Conservation (phyloP, 2,797 vertebrate genomes). For the Anniella stebbinsi region DNA sequence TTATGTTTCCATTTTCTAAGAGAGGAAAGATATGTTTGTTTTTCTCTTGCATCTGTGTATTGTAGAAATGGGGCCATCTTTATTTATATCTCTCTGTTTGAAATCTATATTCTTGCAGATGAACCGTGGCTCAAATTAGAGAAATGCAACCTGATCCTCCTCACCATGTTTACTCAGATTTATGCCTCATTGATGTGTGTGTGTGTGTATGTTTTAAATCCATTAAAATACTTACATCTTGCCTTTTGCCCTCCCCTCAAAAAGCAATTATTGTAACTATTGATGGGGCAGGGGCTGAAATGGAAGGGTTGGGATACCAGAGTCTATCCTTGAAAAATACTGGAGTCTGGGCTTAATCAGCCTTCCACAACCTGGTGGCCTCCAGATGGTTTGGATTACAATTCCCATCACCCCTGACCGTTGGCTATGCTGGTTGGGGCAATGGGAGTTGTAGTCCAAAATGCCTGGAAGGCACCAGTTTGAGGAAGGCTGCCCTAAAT, state of each 20-base stretch:
- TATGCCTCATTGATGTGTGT: neutral
- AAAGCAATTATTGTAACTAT: neutral
- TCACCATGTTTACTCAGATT: neutral
- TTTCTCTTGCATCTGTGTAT: neutral
- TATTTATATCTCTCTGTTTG: neutral
- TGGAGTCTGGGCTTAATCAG: neutral
- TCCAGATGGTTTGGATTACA: too few species aligned
- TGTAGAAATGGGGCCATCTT: neutral
- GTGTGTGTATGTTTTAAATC: too few species aligned
- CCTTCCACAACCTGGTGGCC: neutral
- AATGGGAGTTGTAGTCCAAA: too few species aligned
- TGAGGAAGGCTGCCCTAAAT: too few species aligned
- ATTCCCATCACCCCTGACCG: too few species aligned
- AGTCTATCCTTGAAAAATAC: slow-evolving; percentile 1
- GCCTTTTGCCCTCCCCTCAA: neutral
- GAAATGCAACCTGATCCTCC: neutral
- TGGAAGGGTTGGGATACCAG: neutral
- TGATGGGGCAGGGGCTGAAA: neutral
- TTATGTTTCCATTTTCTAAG: slow-evolving; percentile 51
- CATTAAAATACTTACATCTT: neutral
- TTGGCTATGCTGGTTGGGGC: too few species aligned
- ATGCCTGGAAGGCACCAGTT: too few species aligned
- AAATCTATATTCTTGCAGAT: neutral
- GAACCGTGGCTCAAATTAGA: neutral
- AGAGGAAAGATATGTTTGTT: neutral